Evolutionary conservation across 2,797 vertebrate genomes (phyloP).

Genomic region (Pyrocephalus nanus): DNA sequence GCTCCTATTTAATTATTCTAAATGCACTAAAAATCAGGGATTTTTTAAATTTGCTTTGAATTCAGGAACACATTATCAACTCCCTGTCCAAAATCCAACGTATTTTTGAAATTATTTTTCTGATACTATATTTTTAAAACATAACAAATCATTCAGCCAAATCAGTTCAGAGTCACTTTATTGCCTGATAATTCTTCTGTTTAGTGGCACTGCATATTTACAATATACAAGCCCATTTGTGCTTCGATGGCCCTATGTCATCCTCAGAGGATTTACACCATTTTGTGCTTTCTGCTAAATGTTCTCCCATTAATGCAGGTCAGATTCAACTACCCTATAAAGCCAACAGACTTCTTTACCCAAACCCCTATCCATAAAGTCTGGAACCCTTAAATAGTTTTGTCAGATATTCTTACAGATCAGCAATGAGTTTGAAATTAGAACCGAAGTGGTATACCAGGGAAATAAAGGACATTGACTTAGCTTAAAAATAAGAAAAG

Average conservation of each 20-base stretch:
- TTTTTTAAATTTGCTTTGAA: constrained; percentile 58
- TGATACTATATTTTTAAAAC: neutral
- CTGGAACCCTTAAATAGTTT: neutral
- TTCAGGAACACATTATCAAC: neutral
- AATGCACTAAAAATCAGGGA: constrained; percentile 22
- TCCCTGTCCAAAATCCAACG: neutral
- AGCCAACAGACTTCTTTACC: neutral
- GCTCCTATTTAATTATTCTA: constrained; percentile 70
- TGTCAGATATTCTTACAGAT: neutral
- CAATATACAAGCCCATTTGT: neutral
- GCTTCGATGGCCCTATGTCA: neutral
- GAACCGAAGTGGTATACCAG: neutral
- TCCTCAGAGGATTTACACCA: neutral
- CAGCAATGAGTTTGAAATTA: neutral
- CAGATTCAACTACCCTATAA: neutral
- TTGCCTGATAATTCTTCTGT: neutral
- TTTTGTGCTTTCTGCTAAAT: neutral
- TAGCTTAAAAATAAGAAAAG: neutral
- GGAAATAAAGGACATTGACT: neutral
- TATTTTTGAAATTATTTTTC: neutral
- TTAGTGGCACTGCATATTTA: neutral
- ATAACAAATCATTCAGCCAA: neutral
- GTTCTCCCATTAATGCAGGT: neutral
- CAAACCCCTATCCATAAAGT: neutral
- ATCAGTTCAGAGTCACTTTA: neutral